Evolutionary conservation across 2,888 invertebrate species (phyloP).

Genomic region (Pachycephus smyrnensis): DNA sequence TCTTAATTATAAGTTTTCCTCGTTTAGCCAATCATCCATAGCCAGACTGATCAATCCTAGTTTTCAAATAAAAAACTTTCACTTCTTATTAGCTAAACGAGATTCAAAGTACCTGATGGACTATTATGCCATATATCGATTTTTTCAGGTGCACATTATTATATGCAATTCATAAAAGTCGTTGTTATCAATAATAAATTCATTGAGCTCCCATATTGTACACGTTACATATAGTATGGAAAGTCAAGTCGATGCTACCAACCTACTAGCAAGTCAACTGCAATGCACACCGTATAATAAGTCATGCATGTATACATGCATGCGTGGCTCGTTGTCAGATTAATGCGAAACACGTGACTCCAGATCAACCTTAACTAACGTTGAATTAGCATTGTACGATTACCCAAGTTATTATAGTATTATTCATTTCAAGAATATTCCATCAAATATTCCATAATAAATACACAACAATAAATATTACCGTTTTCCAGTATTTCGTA

Average conservation of each 20-base stretch:
- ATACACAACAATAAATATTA: not conserved
- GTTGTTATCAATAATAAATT: not conserved
- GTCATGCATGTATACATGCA: not conserved
- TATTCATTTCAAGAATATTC: not conserved
- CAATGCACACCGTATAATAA: not conserved
- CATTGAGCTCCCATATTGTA: not conserved
- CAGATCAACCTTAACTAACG: not conserved
- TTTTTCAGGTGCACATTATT: not conserved
- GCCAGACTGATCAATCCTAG: not conserved
- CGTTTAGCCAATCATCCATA: not conserved
- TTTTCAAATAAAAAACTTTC: not conserved
- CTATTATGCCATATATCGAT: not conserved
- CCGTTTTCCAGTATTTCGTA: not conserved
- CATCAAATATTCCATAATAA: not conserved
- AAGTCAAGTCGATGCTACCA: not conserved
- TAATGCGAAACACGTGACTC: not conserved
- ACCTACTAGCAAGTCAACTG: not conserved
- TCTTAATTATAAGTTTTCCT: not conserved
- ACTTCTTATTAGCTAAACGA: not conserved
- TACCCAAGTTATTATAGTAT: not conserved
- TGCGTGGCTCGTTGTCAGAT: not conserved
- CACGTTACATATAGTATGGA: not conserved
- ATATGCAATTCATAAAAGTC: not conserved
- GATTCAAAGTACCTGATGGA: not conserved
- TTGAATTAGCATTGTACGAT: not conserved